phyloP scores from a whole-genome alignment of 1,140 invertebrate genomes.

The Zaprionus africanus region DNA sequence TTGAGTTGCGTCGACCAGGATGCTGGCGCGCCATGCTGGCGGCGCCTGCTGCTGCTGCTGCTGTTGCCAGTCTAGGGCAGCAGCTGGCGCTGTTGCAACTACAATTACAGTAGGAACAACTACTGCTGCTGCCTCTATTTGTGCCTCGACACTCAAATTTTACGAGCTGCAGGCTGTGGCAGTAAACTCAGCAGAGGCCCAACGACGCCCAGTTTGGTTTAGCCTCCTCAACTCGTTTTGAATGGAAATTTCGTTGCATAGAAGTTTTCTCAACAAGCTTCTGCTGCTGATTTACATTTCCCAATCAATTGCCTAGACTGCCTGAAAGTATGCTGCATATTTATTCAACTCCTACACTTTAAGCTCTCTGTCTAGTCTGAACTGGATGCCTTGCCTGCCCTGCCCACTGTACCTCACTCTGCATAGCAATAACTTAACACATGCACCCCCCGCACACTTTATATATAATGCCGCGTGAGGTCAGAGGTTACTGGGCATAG shows the following conservation, averaged over 20 bases:
- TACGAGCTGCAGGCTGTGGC: conserved; percentile 23
- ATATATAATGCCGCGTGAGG: conserved; percentile 2
- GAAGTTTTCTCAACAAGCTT: background rate
- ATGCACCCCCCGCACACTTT: background rate
- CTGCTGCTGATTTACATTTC: background rate
- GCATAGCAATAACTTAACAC: conserved; percentile 15
- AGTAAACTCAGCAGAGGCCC: conserved; percentile 1
- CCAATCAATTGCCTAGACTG: background rate
- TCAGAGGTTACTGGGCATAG: conserved; percentile 10
- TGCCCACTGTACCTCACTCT: background rate
- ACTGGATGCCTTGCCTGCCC: background rate
- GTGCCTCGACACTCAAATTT: conserved; percentile 32
- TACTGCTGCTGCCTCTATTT: conserved; percentile 7
- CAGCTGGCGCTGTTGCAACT: conserved; percentile 8
- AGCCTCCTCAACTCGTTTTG: background rate
- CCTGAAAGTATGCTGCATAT: conserved; percentile 1
- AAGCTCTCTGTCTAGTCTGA: too few relatives aligned
- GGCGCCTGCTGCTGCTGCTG: conserved; percentile 29
- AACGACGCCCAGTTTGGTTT: background rate
- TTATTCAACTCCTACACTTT: background rate
- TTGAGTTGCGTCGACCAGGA: conserved; percentile 13
- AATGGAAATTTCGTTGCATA: conserved; percentile 20
- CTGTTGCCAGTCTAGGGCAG: conserved; percentile 16
- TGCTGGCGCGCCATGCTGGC: conserved; percentile 64
- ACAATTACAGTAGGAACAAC: background rate